Evolutionary conservation across 1,140 invertebrate genomes (phyloP), one percentile per base, ranked within the genome.

Genomic region (Coboldia fuscipes): DNA sequence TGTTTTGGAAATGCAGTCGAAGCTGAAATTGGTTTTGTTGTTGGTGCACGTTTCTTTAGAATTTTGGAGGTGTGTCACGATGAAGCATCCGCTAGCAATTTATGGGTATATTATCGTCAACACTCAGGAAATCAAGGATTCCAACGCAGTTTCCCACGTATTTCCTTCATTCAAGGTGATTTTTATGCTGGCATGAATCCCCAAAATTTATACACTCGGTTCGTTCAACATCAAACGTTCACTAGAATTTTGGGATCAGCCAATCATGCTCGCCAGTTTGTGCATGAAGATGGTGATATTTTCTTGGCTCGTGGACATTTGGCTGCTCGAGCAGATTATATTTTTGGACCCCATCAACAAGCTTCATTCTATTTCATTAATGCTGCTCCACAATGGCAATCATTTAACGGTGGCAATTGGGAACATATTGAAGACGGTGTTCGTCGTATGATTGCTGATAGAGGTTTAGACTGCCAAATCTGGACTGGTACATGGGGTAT

Each of bases 281-380:
- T n/a, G n/a, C n/a, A n/a, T n/a, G n/a, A n/a, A n/a, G n/a, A 1
- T 4, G 20, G 24, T 10, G 41, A 48, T 36, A 38, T 51, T 6
- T 68, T 45, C 42, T 41, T 77, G 32, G 58, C 71, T 0, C 57
- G 68, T 23, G 73, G 73, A 16, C 75, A 78, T 42, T 51, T 76
- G n/a, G 56, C 65, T 0, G 72, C 74, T 18, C 72, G 73, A 44
- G 63, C 60, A 21, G 72, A 78, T 44, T 69, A 66, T 30, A 54
- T 73, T 2, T 71, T 62, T 39, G 69, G 61, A 0, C 50, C 61
- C 10, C 64, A 68, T 32, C 70, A 77, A 45, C 58, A 65, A 1
- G 54, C 67, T n/a, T 70, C 70, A 3, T 75, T 70, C 49, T 64
- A 64, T 41, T 75, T 67, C 45, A 61, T 70, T 8, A 76, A 75